phyloP scores from a whole-genome alignment of 2,113 vertebrate genomes.

The Varanus komodoensis region DNA sequence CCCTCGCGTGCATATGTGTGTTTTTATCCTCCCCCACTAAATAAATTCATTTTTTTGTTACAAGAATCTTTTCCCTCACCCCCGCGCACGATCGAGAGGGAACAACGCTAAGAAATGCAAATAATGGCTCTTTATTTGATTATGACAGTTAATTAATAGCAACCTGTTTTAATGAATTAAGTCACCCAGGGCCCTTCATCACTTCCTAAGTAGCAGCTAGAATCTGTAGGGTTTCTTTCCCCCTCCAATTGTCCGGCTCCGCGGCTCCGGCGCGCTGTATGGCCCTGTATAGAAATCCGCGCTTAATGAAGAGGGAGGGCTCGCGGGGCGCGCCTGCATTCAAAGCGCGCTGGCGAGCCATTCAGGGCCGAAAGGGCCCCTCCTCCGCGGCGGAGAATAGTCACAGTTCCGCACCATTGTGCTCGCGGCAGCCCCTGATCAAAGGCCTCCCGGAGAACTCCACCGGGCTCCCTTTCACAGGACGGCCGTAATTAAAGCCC shows the following conservation, averaged over 20 bases:
- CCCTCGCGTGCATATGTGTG: slow-evolving; percentile 30
- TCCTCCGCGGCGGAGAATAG: slow-evolving; percentile 80
- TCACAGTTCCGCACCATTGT: slow-evolving; percentile 91
- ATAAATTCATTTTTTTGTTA: slow-evolving; percentile 78
- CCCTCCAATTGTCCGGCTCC: slow-evolving; percentile 81
- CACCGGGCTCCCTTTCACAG: slow-evolving; percentile 87
- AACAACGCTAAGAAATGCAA: slow-evolving; percentile 82
- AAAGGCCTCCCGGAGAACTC: slow-evolving; percentile 84
- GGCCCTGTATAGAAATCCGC: slow-evolving; percentile 90
- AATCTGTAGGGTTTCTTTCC: slow-evolving; percentile 84
- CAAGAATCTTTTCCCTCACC: slow-evolving; percentile 78
- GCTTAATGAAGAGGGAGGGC: slow-evolving; percentile 89
- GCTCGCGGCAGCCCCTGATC: slow-evolving; percentile 85
- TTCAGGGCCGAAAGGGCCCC: slow-evolving; percentile 77
- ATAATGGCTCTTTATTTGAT: slow-evolving; percentile 90
- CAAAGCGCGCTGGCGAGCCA: slow-evolving; percentile 90
- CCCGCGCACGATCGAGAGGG: slow-evolving; percentile 79
- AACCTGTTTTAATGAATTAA: slow-evolving; percentile 92
- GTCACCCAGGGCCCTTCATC: slow-evolving; percentile 86
- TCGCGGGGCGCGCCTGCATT: slow-evolving; percentile 85
- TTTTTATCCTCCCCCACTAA: slow-evolving; percentile 59
- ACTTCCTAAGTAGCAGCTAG: slow-evolving; percentile 86
- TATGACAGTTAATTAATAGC: slow-evolving; percentile 91
- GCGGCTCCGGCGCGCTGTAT: slow-evolving; percentile 77
- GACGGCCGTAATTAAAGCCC: slow-evolving; percentile 90